A percentile compares a stretch with the other conserved stretches of the same genome.
phyloP scores from a whole-genome alignment of 2,888 invertebrate species.

The Drosophila pegasa region DNA sequence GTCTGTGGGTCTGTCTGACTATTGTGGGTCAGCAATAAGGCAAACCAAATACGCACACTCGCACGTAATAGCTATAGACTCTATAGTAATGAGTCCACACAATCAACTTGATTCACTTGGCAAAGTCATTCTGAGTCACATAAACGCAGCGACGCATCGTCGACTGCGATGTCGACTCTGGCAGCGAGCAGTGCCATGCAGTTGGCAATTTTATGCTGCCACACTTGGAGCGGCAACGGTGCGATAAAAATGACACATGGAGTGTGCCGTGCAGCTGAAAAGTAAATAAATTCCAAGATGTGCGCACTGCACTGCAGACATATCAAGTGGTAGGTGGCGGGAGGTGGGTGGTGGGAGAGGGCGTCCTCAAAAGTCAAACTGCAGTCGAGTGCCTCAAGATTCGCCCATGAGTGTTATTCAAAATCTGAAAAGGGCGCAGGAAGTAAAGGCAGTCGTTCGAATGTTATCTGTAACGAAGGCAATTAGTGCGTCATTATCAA shows the following conservation, averaged over 20 bases:
- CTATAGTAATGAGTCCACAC: conserved; percentile 26
- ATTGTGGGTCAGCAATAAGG: conserved; percentile 42
- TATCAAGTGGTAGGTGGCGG: conserved; percentile 9
- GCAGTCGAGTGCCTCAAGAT: conserved; percentile 27
- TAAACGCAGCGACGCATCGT: conserved; percentile 42
- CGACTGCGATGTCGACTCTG: conserved; percentile 9
- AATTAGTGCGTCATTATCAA: conserved; percentile 24
- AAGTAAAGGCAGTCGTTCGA: background rate
- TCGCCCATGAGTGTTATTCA: conserved; percentile 18
- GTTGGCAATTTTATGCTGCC: conserved; percentile 45
- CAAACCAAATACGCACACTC: conserved; percentile 21
- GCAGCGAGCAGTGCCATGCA: conserved; percentile 11
- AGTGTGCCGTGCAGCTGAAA: conserved; percentile 40
- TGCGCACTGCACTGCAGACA: conserved; percentile 16
- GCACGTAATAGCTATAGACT: conserved; percentile 18
- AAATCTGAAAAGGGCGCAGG: conserved; percentile 20
- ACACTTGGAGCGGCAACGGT: conserved; percentile 22
- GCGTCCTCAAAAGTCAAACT: conserved; percentile 17
- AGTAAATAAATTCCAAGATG: conserved; percentile 44
- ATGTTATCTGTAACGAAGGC: conserved; percentile 6
- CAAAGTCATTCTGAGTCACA: conserved; percentile 62
- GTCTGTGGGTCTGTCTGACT: conserved; percentile 13
- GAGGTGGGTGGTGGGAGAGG: background rate
- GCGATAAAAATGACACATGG: conserved; percentile 54
- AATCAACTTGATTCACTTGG: conserved; percentile 58